These are phyloP conservation scores for Asobara japonica DNA, from an alignment of 1,140 invertebrate species.

Conservation along the genomic window DNA sequence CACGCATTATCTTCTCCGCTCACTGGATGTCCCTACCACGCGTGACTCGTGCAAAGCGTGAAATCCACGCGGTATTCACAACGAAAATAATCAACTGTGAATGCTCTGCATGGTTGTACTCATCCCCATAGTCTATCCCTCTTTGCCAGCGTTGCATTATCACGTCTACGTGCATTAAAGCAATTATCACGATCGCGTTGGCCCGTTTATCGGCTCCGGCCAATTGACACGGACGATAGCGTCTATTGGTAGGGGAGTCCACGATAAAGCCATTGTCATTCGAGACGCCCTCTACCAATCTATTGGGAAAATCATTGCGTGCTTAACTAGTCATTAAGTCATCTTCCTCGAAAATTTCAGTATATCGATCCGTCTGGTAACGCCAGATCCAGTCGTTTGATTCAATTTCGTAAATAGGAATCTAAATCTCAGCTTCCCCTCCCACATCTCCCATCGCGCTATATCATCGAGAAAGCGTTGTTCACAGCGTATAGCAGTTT, in stretches of 20 bases:
- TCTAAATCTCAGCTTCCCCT: too few species aligned
- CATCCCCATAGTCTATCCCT: neutral
- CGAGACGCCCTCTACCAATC: neutral
- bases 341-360: neutral
- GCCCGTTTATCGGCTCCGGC: constrained; percentile 40
- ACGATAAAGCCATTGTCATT: neutral
- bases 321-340: neutral
- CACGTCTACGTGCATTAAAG: constrained; percentile 41
- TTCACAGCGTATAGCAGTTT: neutral
- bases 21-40: too few species aligned
- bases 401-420: too few species aligned
- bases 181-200: constrained; percentile 44
- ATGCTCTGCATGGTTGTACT: neutral
- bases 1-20: too few species aligned
- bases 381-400: too few species aligned
- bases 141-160: constrained; percentile 29
- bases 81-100: neutral
- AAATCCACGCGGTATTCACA: constrained; percentile 9
- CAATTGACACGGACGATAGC: constrained; percentile 37
- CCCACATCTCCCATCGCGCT: too few species aligned
- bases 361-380: neutral
- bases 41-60: constrained; percentile 18
- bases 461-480: too few species aligned
- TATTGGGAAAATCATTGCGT: neutral
- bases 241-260: constrained; percentile 7